These are phyloP conservation scores for Sebastes hubbsi DNA, from an alignment of 2,797 vertebrate species.

Conservation along the genomic window DNA sequence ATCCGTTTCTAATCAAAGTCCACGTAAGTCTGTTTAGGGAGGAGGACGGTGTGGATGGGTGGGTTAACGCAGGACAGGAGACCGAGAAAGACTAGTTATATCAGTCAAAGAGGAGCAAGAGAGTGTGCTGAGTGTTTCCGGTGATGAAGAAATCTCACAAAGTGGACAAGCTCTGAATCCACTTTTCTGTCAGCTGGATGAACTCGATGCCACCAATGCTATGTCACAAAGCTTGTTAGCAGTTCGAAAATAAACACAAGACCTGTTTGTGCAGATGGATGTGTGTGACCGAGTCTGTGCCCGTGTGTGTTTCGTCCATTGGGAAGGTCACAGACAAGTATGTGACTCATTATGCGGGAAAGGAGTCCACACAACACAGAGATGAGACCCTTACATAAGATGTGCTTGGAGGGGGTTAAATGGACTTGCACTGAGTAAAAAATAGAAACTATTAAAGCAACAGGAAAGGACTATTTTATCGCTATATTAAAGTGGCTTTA, in stretches of 20 bases:
- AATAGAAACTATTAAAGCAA: slow-evolving; percentile 11
- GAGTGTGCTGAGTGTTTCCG: background rate
- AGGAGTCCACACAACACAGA: slow-evolving; percentile 33
- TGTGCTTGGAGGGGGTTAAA: background rate
- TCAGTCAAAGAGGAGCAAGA: background rate
- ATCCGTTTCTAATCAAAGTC: too few species aligned
- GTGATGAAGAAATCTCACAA: background rate
- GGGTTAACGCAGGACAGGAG: too few species aligned
- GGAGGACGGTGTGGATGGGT: too few species aligned
- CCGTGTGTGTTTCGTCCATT: slow-evolving; percentile 28
- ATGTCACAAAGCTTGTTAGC: slow-evolving; percentile 24
- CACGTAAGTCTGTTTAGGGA: too few species aligned
- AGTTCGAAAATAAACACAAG: slow-evolving; percentile 10
- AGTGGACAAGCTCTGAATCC: background rate
- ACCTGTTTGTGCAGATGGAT: slow-evolving; percentile 7
- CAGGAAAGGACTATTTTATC: background rate
- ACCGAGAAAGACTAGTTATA: background rate
- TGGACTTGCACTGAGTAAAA: background rate
- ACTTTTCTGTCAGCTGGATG: background rate
- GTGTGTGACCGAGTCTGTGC: slow-evolving; percentile 4
- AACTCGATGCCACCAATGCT: slow-evolving; percentile 20
- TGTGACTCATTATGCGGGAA: slow-evolving; percentile 59
- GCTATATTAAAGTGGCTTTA: background rate
- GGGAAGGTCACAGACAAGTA: slow-evolving; percentile 56
- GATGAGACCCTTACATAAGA: slow-evolving; percentile 54